phyloP scores from a whole-genome alignment of 2,888 invertebrate genomes.

The Drosophila nigricruria region DNA sequence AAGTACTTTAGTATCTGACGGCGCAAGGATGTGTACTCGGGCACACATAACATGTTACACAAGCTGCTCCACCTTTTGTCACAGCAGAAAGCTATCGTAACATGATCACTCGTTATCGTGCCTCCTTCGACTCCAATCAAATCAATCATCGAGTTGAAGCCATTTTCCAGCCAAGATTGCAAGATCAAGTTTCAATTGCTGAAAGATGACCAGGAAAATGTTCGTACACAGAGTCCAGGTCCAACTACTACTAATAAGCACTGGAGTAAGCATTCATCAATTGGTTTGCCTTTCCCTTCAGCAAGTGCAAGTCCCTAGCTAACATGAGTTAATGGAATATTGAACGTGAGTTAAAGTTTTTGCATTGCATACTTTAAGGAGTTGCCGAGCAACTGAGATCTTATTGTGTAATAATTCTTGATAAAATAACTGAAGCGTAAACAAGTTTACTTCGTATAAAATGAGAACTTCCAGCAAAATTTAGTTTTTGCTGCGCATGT shows the following conservation, averaged over 20 bases:
- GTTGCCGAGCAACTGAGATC: neutral
- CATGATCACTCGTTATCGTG: neutral
- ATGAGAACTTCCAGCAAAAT: neutral
- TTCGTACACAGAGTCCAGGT: neutral
- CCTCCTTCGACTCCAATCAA: neutral
- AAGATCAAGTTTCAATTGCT: neutral
- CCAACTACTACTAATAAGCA: neutral
- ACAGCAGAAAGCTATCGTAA: neutral
- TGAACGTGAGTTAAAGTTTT: neutral
- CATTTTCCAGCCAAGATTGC: neutral
- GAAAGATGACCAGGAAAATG: neutral
- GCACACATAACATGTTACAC: too few relatives aligned
- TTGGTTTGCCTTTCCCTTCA: too few relatives aligned
- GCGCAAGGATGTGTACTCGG: too few relatives aligned
- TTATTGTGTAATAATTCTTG: neutral
- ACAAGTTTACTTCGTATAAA: neutral
- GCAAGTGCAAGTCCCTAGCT: neutral
- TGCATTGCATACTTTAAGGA: neutral
- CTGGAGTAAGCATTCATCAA: neutral
- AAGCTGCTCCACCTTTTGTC: too few relatives aligned
- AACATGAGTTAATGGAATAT: neutral
- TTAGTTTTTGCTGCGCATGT: slow-evolving; percentile 5
- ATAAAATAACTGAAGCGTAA: neutral
- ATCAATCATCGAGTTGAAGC: neutral
- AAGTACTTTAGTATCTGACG: too few relatives aligned